Evolutionary conservation across 2,888 invertebrate genomes (phyloP).

Genomic region (Lasius fuliginosus): DNA sequence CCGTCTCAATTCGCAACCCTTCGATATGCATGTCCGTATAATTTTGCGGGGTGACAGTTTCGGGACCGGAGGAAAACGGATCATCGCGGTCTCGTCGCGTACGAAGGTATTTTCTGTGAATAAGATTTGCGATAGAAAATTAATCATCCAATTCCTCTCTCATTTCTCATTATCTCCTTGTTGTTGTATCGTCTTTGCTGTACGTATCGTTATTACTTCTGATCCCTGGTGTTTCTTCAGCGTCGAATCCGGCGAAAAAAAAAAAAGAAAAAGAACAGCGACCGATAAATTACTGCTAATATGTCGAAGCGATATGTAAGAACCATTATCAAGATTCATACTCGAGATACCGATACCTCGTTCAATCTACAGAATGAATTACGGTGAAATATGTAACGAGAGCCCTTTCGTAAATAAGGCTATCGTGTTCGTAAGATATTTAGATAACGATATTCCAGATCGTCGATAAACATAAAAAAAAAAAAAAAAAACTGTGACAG

Average conservation of each 20-base stretch:
- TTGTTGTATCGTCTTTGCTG: not conserved
- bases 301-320: conserved; percentile 4
- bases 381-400: conserved; percentile 33
- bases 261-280: not conserved
- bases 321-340: conserved; percentile 25
- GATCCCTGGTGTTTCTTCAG: not conserved
- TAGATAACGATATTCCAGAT: conserved; percentile 41
- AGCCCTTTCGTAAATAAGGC: conserved; percentile 49
- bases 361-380: conserved; percentile 49
- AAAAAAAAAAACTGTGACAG: conserved; percentile 1
- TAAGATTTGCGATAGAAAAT: conserved; percentile 53
- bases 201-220: not conserved
- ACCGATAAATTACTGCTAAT: conserved; percentile 17
- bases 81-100: conserved; percentile 72
- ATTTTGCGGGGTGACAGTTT: conserved; percentile 34
- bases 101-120: conserved; percentile 74
- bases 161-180: not conserved
- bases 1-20: conserved; percentile 88
- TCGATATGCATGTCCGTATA: conserved; percentile 83
- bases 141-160: not conserved
- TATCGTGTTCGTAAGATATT: conserved; percentile 19
- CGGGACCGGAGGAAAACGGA: conserved; percentile 29
- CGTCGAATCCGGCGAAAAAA: not conserved
- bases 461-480: conserved; percentile 15
- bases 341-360: conserved; percentile 17